Evolutionary conservation across 2,113 vertebrate genomes (phyloP).

Genomic region (Coregonus clupeaformis): DNA sequence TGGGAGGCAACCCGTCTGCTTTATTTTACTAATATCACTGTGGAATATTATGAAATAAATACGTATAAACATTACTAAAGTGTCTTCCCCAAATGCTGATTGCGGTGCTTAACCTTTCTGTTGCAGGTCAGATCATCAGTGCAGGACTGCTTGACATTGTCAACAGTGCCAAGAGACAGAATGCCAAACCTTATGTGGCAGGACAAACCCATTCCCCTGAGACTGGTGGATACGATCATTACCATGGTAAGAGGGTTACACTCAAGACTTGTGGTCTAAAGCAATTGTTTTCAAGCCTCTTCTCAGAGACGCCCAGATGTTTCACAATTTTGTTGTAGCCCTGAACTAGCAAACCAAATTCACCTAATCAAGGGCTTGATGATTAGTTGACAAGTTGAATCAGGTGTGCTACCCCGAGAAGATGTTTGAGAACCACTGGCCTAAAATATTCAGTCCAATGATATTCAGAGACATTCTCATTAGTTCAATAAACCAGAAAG

Average conservation of each 20-base stretch:
- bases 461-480: background rate
- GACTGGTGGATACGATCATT: constrained; percentile 10
- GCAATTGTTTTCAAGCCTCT: too few relatives aligned
- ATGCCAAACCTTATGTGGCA: background rate
- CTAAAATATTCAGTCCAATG: too few relatives aligned
- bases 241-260: background rate
- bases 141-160: constrained; percentile 35
- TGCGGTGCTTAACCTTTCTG: background rate
- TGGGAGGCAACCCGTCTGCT: too few relatives aligned
- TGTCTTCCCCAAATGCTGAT: background rate
- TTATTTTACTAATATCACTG: too few relatives aligned
- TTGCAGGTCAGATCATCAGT: constrained; percentile 54
- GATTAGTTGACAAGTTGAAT: background rate
- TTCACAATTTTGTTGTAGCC: too few relatives aligned
- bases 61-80: background rate
- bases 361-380: background rate
- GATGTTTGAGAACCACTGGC: too few relatives aligned
- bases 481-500: background rate
- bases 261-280: background rate
- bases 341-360: background rate
- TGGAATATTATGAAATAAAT: too few relatives aligned
- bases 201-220: background rate
- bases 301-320: too few relatives aligned
- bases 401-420: background rate
- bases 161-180: background rate